Evolutionary conservation across 2,888 invertebrate species (phyloP).

Genomic region (Dryobota labecula): DNA sequence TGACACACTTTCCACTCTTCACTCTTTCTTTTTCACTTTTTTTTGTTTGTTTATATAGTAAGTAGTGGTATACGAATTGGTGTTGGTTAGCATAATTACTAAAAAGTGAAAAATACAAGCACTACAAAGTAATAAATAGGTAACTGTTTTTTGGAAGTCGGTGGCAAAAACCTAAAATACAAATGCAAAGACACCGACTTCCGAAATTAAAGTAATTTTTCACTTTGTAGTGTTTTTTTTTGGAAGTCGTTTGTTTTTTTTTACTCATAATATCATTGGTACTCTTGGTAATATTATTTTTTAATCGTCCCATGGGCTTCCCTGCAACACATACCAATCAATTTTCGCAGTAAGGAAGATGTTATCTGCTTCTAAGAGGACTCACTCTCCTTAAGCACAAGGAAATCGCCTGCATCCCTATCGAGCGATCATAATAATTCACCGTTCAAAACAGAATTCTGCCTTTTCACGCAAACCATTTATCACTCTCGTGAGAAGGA

Average conservation of each 20-base stretch:
- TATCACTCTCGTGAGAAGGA: slow-evolving; percentile 80
- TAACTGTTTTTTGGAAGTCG: too few relatives aligned
- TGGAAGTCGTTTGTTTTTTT: not conserved
- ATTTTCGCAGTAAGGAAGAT: slow-evolving; percentile 21
- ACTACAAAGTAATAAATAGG: too few relatives aligned
- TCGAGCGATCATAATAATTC: slow-evolving; percentile 70
- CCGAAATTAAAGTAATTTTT: too few relatives aligned
- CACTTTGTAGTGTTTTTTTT: too few relatives aligned
- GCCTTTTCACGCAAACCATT: slow-evolving; percentile 80
- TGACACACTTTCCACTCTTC: too few relatives aligned
- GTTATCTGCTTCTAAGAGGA: slow-evolving; percentile 44
- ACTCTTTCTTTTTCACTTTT: too few relatives aligned
- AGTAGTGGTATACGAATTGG: too few relatives aligned
- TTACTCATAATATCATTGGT: not conserved
- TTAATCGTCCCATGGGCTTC: not conserved
- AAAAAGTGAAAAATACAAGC: too few relatives aligned
- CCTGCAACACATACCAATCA: slow-evolving; percentile 11
- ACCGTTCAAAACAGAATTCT: slow-evolving; percentile 76
- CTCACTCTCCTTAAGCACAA: slow-evolving; percentile 34
- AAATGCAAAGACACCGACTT: too few relatives aligned
- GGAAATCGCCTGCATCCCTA: slow-evolving; percentile 54
- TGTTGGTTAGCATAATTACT: too few relatives aligned
- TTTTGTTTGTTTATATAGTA: too few relatives aligned
- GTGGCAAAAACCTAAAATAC: too few relatives aligned
- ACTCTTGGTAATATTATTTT: not conserved